Base-by-base conservation (phyloP, 2,888 invertebrate genomes). In the Drosophila ezoana region DNA sequence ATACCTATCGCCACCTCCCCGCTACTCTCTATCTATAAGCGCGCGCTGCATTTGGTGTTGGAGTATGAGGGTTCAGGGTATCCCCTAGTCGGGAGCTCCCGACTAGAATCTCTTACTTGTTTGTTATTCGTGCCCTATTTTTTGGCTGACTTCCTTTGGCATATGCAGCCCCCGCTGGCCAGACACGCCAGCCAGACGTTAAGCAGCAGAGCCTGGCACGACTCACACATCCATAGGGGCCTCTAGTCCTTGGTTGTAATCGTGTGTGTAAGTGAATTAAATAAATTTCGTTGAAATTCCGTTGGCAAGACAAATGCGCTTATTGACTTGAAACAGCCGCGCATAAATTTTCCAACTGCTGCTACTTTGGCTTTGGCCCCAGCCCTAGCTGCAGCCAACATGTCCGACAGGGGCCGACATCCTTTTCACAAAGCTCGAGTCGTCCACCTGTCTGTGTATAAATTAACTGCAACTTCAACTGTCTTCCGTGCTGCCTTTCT, bases 301-400 rank as follows among this genome's bases (percentile, higher is more conserved):
- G 69, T 52, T 72, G 67, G 61, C 62, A 89, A 89, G 84, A 83
- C 76, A 89, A 87, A 87, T 87, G 86, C 80, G 80, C 89, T 85
- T 89, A 89, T 89, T 89, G 89, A 89, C 89, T 88, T 78, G 70
- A 86, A 87, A 75, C 65, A 82, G 75, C 69, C 70, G 84, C 70
- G 82, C 82, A 87, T 87, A 84, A 85, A 87, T 87, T 85, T 73
- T 44, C 32, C 72, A 68, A 52, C 49, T 76, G 78, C 71, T 45
- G 78, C 71, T 45, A 65, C 67, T 70, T 67, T 63, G 45, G 61
- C 51, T 23, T 58, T 44, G 40, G 38, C 40, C 16, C 16, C 10
- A 16, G 41, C 28, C 23, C 44, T 45, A 53, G 20, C 33, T 9
- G 43, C 45, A 13, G 53, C 28, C 69, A 56, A 41, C 53, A 18